Evolutionary conservation across 2,113 vertebrate species (phyloP), one percentile per base, ranked within the genome.

Genomic region (Ariopsis seemanni): DNA sequence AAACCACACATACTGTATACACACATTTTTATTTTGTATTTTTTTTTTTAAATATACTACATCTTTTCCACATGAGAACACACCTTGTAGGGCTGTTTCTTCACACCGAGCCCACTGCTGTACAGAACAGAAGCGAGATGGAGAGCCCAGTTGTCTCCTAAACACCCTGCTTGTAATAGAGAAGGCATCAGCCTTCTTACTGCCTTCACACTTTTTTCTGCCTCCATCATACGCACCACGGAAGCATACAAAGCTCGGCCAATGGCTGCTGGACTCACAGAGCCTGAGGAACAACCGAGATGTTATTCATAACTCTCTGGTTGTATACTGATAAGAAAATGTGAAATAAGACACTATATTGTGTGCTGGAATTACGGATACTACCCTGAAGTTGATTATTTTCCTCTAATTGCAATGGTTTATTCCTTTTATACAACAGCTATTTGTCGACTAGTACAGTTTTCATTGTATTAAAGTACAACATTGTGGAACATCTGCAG

Each of bases 121-220:
- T 93, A 94, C 83, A 96, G 91, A 34, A 94, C 94, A 0, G 95
- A 93, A 0, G 93, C 88, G 81, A 95, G 86, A 90, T 94, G 91
- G 65, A 96, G 94, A 27, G 95, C 95, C 79, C 87, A 84, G 78
- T 89, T 69, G 86, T 96, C 91, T 88, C 91, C 94, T 63, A 96
- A 89, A 82, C 96, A 96, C 85, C 94, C 94, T 8, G 95, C 94
- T 89, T 96, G 95, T 30, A 95, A 93, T 62, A 96, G 91, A 60
- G 94, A 85, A 2, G 94, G 93, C 85, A 95, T 87, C 30, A 93
- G 83, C 78, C 71, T 90, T 58, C 90, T 90, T 69, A 94, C 78
- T 50, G 42, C 72, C n/a, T 78, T 83, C 7, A 48, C n/a, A 79
- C 88, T 88, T 50, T 88, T 80, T 0, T 74, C 90, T 80, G 60